Percentiles rank a stretch among this genome's conserved stretches.
Conservation (phyloP, 2,113 vertebrate species). For the Burhinus oedicnemus region DNA sequence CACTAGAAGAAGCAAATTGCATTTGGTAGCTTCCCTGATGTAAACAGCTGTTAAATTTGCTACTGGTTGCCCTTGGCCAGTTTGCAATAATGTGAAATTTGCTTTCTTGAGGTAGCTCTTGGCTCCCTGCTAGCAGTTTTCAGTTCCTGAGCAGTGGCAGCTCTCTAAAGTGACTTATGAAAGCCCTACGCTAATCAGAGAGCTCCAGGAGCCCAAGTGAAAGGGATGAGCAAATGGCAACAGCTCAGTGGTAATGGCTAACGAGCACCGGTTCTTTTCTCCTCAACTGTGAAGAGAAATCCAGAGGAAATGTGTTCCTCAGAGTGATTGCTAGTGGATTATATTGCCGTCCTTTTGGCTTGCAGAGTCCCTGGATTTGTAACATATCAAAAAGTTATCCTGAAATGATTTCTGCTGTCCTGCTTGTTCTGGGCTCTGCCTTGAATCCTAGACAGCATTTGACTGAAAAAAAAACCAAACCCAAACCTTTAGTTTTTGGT, state of each 20-base stretch:
- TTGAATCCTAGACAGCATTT: neutral
- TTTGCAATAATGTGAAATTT: neutral
- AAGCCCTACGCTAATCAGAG: neutral
- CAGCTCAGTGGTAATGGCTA: no score
- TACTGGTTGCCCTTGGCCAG: neutral
- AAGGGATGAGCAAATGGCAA: neutral
- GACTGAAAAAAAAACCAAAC: no score
- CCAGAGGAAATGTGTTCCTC: neutral
- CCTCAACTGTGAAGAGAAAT: neutral
- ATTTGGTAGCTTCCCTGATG: neutral
- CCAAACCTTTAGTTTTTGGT: neutral
- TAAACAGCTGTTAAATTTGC: neutral
- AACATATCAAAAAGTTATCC: neutral
- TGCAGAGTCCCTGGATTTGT: neutral
- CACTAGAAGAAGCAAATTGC: neutral
- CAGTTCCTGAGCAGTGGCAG: neutral
- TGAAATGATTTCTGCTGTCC: neutral
- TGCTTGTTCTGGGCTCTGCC: neutral
- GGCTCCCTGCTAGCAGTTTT: neutral
- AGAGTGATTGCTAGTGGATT: rapidly evolving
- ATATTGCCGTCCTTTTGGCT: neutral
- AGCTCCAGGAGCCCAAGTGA: neutral
- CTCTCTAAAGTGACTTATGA: neutral
- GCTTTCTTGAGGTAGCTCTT: neutral
- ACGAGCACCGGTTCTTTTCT: neutral